Percentiles rank a stretch among this genome's conserved stretches.
These are phyloP conservation scores for Naso thynnoides DNA, from an alignment of 2,797 vertebrate species.

Conservation along the genomic window DNA sequence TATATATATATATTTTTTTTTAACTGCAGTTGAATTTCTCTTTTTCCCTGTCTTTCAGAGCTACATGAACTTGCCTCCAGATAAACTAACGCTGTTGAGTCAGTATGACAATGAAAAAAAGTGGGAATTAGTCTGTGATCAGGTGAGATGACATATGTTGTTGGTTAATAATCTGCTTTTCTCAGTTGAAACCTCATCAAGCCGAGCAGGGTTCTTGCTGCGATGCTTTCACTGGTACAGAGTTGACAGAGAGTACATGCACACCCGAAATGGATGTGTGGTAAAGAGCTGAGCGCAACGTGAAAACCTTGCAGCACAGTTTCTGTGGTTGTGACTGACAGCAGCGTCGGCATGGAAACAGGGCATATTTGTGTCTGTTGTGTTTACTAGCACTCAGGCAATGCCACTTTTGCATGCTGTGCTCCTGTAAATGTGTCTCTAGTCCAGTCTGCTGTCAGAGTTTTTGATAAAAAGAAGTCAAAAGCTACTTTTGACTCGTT, in stretches of 20 bases:
- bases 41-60: slow-evolving; percentile 81
- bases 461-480: background rate
- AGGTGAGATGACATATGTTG: slow-evolving; percentile 79
- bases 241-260: slow-evolving; percentile 25
- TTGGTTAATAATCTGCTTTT: background rate
- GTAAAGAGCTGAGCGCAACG: slow-evolving; percentile 15
- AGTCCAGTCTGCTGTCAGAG: background rate
- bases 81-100: slow-evolving; percentile 93
- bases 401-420: slow-evolving; percentile 20
- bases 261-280: slow-evolving; percentile 15
- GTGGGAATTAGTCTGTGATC: slow-evolving; percentile 97
- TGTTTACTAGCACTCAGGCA: slow-evolving; percentile 20
- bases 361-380: slow-evolving; percentile 36
- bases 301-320: slow-evolving; percentile 27
- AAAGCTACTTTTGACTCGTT: slow-evolving; percentile 3
- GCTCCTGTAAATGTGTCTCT: background rate
- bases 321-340: slow-evolving; percentile 45
- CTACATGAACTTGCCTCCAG: slow-evolving; percentile 96
- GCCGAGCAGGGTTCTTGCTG: background rate
- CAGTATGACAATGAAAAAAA: slow-evolving; percentile 97
- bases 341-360: slow-evolving; percentile 71
- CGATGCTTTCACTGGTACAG: background rate
- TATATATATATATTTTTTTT: background rate
- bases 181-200: background rate
- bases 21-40: background rate